phyloP scores from a whole-genome alignment of 2,113 vertebrate species.

The Orycteropus afer region DNA sequence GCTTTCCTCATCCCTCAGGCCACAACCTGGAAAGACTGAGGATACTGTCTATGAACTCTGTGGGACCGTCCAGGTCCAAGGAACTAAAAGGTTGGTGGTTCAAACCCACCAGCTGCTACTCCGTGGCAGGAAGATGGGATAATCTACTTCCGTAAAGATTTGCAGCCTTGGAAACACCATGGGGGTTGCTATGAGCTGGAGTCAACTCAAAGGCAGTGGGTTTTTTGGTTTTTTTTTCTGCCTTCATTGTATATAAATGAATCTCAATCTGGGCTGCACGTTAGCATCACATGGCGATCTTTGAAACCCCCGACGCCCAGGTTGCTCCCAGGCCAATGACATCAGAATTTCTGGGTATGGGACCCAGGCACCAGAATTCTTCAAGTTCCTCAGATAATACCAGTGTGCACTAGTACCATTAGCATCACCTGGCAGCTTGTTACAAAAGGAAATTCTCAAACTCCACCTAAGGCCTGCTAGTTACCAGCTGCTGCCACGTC shows the following conservation, averaged over 20 bases:
- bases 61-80: not conserved
- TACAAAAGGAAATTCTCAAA: not conserved
- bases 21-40: not conserved
- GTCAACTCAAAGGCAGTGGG: no score
- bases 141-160: no score
- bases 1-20: not conserved
- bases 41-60: not conserved
- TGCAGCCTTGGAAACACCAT: no score
- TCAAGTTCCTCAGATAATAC: not conserved
- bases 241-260: no score
- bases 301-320: not conserved
- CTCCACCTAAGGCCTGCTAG: not conserved
- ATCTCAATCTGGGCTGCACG: not conserved
- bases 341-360: not conserved
- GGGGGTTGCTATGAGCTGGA: no score
- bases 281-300: not conserved
- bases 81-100: not conserved
- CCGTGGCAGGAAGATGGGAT: no score
- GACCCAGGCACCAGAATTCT: not conserved
- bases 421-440: not conserved
- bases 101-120: no score
- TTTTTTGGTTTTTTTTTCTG: no score
- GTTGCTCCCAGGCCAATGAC: not conserved
- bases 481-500: not conserved
- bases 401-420: no score